Base-by-base conservation (phyloP, 1,140 invertebrate species). In the Drosophila busckii region DNA sequence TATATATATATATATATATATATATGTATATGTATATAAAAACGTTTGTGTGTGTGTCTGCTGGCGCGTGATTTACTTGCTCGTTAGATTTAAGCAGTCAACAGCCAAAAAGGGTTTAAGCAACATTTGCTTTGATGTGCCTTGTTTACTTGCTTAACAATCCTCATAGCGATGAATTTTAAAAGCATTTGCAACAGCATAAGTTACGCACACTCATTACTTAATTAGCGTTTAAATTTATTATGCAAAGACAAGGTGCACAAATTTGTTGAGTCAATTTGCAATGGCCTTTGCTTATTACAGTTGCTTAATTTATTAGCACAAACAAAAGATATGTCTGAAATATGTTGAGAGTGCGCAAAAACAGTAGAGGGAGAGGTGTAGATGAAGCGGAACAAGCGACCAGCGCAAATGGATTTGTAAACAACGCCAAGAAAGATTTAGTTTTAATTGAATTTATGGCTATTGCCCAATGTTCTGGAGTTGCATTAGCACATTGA, bases 371-470 rank as follows among this genome's bases (percentile, higher is more conserved):
- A 28, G 9, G 6, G 16, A 9, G 12, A 4, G 17, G 16, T 16
- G n/a, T 1, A 35, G 13, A 17, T 19, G 23, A 4, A 20, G 28
- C 16, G 19, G 20, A 15, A 17, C 23, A 12, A 13, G n/a, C n/a
- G n/a, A 53, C 19, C 42, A 25, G 49, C 41, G 32, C 13, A 22
- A 54, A 45, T 38, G 31, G 1, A 28, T 44, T 49, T 55, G 73
- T 78, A 80, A 78, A 78, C 73, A 78, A 63, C 53, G 48, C 54
- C 26, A 65, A 40, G 41, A 50, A 69, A 64, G 60, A 68, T 68
- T 71, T 44, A 58, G 46, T 55, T 71, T 68, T 44, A 40, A 65
- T 62, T 62, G 50, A 65, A 78, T 80, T 78, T 78, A 78, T 78
- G 37, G 73, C 73, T 62, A 42, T 59, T 70, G 53, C 49, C 50